Evolutionary conservation across 2,888 invertebrate genomes (phyloP), one percentile per base, ranked within the genome.

Genomic region (Machimus atricapillus): DNA sequence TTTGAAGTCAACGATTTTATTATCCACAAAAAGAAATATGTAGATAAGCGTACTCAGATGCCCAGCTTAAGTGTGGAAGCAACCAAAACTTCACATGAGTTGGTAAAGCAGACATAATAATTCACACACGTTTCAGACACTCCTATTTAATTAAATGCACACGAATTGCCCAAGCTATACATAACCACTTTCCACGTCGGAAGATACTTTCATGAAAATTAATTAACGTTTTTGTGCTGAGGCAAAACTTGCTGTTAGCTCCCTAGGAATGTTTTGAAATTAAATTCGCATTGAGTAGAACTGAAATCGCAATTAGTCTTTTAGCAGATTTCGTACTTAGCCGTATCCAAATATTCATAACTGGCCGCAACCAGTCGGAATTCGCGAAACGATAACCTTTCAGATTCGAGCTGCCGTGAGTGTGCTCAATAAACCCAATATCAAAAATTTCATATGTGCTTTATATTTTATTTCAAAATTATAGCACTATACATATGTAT

Each of bases 71-170:
- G 19, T 66, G 66, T 12, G n/a, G 52, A 66, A 23, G 12, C 66
- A 66, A 23, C 27, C 8, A 19, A 66, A 27, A 9, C 19, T 16
- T 23, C 37, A 40, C 23, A 58, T 58, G 66, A 74, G 14, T 37
- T n/a, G 23, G 43, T 19, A 31, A 46, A 46, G 74, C 40, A 86
- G 86, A 86, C 83, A 66, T 79, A 87, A 87, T 87, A 86, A 87
- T 78, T 76, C 83, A 86, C 87, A 86, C 79, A 83, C 87, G 85
- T 85, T 82, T 76, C 77, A 86, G 87, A 81, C 82, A 86, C 74
- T 86, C 56, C 83, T 85, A 78, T 87, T 86, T 87, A 87, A 87
- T 87, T 87, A 87, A 86, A 86, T 83, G 82, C 46, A 83, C 85
- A 83, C 78, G 78, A 87, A 85, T 74, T 86, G 83, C 87, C 86